These are phyloP conservation scores for Thalpophila matura DNA, from an alignment of 2,888 invertebrate genomes.

Conservation along the genomic window DNA sequence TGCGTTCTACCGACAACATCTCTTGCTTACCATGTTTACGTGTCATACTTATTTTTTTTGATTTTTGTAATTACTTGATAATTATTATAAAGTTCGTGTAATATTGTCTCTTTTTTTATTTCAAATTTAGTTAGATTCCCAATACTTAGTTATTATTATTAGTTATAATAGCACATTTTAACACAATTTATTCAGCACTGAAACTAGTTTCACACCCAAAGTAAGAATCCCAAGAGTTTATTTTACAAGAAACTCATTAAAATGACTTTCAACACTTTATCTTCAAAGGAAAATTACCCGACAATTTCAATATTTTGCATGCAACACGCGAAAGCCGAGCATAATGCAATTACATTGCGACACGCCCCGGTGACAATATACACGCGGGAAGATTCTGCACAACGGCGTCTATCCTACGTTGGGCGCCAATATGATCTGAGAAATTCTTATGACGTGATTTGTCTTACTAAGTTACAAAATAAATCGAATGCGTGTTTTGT, in stretches of 20 bases:
- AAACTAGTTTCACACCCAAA: conserved; percentile 31
- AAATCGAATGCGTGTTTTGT: no score
- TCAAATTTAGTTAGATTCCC: no score
- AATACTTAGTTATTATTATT: no score
- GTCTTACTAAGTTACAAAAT: not conserved
- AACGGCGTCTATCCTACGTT: conserved; percentile 30
- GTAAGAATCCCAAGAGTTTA: conserved; percentile 45
- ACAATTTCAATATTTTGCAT: conserved; percentile 75
- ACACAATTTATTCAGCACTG: conserved; percentile 15
- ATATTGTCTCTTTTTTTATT: no score
- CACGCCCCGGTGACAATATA: conserved; percentile 60
- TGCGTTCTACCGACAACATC: no score
- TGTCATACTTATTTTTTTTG: no score
- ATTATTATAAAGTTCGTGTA: no score
- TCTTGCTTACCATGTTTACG: no score
- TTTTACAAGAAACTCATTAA: conserved; percentile 61
- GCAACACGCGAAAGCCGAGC: conserved; percentile 68
- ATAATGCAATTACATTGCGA: conserved; percentile 72
- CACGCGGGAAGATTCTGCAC: conserved; percentile 59
- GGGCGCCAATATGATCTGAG: conserved; percentile 37
- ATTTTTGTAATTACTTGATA: no score
- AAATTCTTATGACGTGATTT: not conserved
- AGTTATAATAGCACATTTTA: conserved; percentile 14
- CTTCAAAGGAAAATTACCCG: conserved; percentile 66
- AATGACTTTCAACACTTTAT: conserved; percentile 63